phyloP scores from a whole-genome alignment of 2,113 vertebrate genomes.

The Gambusia affinis region DNA sequence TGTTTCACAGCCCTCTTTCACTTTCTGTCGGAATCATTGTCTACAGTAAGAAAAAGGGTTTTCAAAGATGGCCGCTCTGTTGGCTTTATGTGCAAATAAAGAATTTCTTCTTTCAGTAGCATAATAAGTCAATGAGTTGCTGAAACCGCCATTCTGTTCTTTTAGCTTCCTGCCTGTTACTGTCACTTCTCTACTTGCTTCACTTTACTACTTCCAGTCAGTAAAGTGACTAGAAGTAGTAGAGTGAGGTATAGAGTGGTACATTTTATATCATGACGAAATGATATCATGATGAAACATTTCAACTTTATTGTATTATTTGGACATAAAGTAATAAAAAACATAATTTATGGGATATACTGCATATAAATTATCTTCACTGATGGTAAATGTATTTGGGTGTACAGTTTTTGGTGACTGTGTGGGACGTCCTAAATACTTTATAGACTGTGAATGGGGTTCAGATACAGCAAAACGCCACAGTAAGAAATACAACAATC shows the following conservation, averaged over 20 bases:
- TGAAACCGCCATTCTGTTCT: background rate
- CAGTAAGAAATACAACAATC: too few relatives aligned
- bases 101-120: background rate
- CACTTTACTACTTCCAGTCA: constrained; percentile 24
- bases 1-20: constrained; percentile 32
- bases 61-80: background rate
- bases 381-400: background rate
- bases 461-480: too few relatives aligned
- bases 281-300: background rate
- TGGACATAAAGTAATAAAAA: background rate
- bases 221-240: background rate
- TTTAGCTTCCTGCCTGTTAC: background rate
- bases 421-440: too few relatives aligned
- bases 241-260: background rate
- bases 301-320: background rate
- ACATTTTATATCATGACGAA: background rate
- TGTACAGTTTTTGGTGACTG: too few relatives aligned
- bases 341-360: background rate
- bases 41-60: background rate
- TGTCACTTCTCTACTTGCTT: constrained; percentile 27
- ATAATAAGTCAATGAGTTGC: constrained; percentile 9
- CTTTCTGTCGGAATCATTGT: constrained; percentile 22
- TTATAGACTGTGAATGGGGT: too few relatives aligned
- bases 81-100: constrained; percentile 15
- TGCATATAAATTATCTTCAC: background rate